Evolutionary conservation across 92 coral and sea anemone species (phyloP).

Genomic region (Siderastrea siderea): DNA sequence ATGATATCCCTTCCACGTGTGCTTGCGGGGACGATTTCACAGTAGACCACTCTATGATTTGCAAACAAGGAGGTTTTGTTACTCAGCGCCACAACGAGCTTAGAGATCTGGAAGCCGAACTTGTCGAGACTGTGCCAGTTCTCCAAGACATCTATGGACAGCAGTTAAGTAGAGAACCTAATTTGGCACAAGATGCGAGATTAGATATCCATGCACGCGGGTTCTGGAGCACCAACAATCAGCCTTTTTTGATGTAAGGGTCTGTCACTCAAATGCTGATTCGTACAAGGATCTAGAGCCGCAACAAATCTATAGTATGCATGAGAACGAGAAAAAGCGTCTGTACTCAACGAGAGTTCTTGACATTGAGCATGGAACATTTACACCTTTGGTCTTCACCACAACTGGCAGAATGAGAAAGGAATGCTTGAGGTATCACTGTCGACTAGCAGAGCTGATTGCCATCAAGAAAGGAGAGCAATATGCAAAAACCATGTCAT

Average conservation of each 20-base stretch:
- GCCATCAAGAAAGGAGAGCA: neutral
- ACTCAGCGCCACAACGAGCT: conserved; percentile 74
- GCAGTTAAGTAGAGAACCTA: conserved; percentile 55
- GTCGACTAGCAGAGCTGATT: no score
- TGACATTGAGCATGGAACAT: no score
- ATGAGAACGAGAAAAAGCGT: no score
- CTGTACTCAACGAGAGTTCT: neutral
- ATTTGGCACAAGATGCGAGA: conserved; percentile 58
- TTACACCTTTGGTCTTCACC: no score
- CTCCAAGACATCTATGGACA: conserved; percentile 63
- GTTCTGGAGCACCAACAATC: conserved; percentile 12
- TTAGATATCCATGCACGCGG: conserved; percentile 55
- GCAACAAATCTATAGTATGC: no score
- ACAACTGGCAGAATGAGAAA: conserved; percentile 3
- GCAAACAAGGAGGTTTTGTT: conserved; percentile 52
- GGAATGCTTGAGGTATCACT: neutral
- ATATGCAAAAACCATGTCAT: neutral
- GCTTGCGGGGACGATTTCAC: conserved; percentile 54
- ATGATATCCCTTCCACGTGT: conserved; percentile 43
- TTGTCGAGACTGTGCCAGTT: conserved; percentile 36
- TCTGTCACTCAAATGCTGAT: neutral
- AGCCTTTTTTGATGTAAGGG: conserved; percentile 42
- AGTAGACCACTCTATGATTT: conserved; percentile 61
- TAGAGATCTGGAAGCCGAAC: conserved; percentile 27
- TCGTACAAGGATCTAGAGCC: conserved; percentile 4